phyloP scores from a whole-genome alignment of 2,888 invertebrate genomes.

The Phengaris arion region DNA sequence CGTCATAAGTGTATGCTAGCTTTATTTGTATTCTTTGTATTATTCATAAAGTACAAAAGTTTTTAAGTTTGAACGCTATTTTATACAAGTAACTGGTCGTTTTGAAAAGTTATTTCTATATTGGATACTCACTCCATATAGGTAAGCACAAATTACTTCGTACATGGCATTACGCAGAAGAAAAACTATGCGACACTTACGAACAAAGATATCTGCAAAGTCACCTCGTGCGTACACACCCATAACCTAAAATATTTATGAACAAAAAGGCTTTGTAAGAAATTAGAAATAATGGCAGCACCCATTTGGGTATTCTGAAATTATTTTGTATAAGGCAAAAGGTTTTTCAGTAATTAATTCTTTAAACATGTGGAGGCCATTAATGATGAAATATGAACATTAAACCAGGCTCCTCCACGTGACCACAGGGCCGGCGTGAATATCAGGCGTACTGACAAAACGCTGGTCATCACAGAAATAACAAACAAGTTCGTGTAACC shows the following conservation, averaged over 20 bases:
- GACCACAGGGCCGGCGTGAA: no score
- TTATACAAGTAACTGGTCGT: no score
- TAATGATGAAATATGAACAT: slow-evolving; percentile 14
- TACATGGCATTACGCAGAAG: not conserved
- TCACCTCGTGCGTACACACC: slow-evolving; percentile 1
- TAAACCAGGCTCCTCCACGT: not conserved
- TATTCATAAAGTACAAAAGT: no score
- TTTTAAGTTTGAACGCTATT: no score
- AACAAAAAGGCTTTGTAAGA: slow-evolving; percentile 27
- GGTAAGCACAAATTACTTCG: no score
- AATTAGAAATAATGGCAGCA: slow-evolving; percentile 26
- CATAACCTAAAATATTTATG: slow-evolving; percentile 24
- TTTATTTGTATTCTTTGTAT: no score
- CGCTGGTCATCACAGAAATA: no score
- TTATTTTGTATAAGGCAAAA: slow-evolving; percentile 20
- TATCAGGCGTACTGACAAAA: no score
- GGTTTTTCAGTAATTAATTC: slow-evolving; percentile 17
- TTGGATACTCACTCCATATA: no score
- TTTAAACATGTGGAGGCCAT: slow-evolving; percentile 2
- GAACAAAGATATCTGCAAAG: not conserved
- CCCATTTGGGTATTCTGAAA: slow-evolving; percentile 23
- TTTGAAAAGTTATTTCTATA: no score
- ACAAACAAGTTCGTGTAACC: no score
- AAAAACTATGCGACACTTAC: slow-evolving; percentile 14
- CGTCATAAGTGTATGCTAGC: no score